phyloP scores from a whole-genome alignment of 2,888 invertebrate genomes.

The Lypha dubia region DNA sequence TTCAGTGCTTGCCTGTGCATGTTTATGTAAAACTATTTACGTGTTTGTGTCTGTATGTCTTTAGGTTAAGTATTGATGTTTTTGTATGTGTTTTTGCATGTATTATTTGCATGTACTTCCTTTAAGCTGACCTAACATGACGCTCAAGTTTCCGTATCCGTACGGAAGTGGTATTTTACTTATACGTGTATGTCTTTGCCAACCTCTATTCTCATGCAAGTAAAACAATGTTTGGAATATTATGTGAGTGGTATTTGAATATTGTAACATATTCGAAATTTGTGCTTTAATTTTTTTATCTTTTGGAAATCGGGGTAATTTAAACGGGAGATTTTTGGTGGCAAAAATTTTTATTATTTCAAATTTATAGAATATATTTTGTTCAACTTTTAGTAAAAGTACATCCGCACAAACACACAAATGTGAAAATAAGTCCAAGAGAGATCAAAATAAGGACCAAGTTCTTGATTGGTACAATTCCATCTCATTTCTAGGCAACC shows the following conservation, averaged over 20 bases:
- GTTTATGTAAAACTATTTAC: neutral
- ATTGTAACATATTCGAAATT: neutral
- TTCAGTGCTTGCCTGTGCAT: neutral
- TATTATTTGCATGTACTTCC: conserved; percentile 60
- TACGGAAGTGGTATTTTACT: conserved; percentile 77
- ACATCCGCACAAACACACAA: no score
- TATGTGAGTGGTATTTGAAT: neutral
- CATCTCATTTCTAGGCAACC: no score
- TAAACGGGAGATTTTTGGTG: no score
- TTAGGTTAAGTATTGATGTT: neutral
- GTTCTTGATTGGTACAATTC: no score
- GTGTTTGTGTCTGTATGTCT: neutral
- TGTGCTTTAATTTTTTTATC: neutral
- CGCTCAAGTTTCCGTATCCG: conserved; percentile 80
- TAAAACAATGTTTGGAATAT: neutral
- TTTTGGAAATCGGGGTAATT: no score
- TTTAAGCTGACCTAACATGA: conserved; percentile 76
- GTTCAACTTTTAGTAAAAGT: no score
- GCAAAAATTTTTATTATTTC: no score
- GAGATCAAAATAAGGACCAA: no score
- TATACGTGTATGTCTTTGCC: conserved; percentile 14
- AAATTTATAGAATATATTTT: no score
- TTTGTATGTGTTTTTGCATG: conserved; percentile 28
- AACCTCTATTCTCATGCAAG: neutral
- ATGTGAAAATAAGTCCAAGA: no score